Base-by-base conservation (phyloP, 2,797 vertebrate species). In the Mormyrus hasselquistii region DNA sequence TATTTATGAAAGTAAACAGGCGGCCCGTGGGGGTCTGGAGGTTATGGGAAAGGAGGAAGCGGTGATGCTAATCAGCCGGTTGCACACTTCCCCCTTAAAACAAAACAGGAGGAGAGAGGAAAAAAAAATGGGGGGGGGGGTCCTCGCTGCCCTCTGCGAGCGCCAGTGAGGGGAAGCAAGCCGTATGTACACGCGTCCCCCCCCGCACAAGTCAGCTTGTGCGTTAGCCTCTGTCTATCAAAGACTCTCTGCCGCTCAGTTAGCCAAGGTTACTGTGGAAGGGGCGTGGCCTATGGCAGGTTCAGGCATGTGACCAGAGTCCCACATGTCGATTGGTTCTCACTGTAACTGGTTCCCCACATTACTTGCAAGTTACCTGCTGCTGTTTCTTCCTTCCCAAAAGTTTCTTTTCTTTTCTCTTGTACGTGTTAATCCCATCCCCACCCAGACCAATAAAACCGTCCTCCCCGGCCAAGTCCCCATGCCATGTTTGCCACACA, bases 11-110 rank as follows among this genome's bases (percentile, higher is more conserved):
- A 98, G 97, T 99, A 99, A 99, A 99, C 98, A 99, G 95, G 97
- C 94, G 94, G 97, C 97, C 97, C 95, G 95, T 94, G 97, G 97
- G 97, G 98, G 97, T 99, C 98, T 97, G 96, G 96, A 98, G 98
- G 98, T 99, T 99, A 98, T 99, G 98, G 98, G 98, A 99, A 99
- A 98, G 96, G 96, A 99, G 98, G 98, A 99, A 99, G 96, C 97
- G 96, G 97, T 96, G 97, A 97, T 97, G 96, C 97, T 99, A 99
- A 99, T 99, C 98, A 98, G 97, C 94, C 95, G 94, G 90, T 94
- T 92, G 93, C 98, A 99, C 97, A 99, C 98, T 99, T 99, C 98
- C 98, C 97, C 95, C 93, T 93, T 93, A 95, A 95, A 96, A 95
- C 96, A 96, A 94, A 96, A 94, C 95, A 95, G 95, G 95, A 96